Evolutionary conservation across 2,888 invertebrate genomes (phyloP), one percentile per base, ranked within the genome.

Genomic region (Tanaodytes sp.): DNA sequence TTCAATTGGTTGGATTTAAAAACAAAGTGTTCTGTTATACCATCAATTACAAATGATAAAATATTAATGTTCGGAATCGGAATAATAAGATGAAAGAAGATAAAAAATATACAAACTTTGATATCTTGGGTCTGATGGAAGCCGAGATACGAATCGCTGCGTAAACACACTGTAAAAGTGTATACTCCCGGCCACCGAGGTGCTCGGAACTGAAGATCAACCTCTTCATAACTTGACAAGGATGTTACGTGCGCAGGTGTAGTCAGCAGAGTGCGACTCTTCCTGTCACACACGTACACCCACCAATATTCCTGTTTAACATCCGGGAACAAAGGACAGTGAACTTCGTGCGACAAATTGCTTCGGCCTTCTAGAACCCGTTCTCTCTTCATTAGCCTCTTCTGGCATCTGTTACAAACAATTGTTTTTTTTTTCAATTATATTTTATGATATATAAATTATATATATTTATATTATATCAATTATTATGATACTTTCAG

Each of bases 221-320:
- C 92, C 87, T 96, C 96, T 87, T 97, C 96, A 76, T 91, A 87
- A 79, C 92, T 90, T 42, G 95, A 93, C 67, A 99, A 90, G 84
- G 95, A 95, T 55, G 98, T 98, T 70, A 98, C 92, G 82, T 97
- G 93, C 82, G 94, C 93, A 37, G 98, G 98, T 75, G 95, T 93
- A 48, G 98, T 96, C 74, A 98, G 90, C 77, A 99, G 87, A 70
- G 94, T 93, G 82, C 92, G 92, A 74, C 93, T 94, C 86, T 96
- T 98, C 78, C 95, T 91, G 87, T 99, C 98, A 86, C 95, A 94
- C 77, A 99, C 93, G 85, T 98, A 99, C 73, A 98, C 93, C 98
- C 98, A 99, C 98, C 99, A 99, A 87, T 94, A 98, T 86, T 99
- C 99, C 84, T 97, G 97, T 84, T 99, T 97, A 81, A 93, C 92